Conservation (phyloP, 1,140 invertebrate genomes). For the Aleiodes sp. region DNA sequence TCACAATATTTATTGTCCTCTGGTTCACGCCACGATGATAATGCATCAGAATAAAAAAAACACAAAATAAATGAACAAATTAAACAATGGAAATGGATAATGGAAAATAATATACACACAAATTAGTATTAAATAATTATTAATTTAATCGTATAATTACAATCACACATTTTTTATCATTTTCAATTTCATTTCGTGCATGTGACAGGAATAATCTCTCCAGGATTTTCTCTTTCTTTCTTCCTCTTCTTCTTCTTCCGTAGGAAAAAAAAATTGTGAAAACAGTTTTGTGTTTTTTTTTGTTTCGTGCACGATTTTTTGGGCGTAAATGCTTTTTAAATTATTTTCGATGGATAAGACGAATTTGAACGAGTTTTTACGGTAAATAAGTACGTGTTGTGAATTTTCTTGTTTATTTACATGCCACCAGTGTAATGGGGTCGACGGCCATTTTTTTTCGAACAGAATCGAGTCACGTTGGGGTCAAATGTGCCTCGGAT, state of each 20-base stretch:
- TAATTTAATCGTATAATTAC: constrained; percentile 15
- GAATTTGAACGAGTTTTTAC: background rate
- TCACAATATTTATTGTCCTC: too few relatives aligned
- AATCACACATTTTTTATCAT: constrained; percentile 11
- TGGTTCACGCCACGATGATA: background rate
- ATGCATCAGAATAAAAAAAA: too few relatives aligned
- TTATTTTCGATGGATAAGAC: background rate
- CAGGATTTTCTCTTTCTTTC: too few relatives aligned
- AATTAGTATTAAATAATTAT: constrained; percentile 15
- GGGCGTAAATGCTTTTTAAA: background rate
- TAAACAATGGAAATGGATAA: background rate
- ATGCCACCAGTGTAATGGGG: background rate
- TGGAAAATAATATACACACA: background rate
- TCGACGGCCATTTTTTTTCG: background rate
- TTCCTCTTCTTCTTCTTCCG: background rate
- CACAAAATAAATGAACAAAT: background rate
- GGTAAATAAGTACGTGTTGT: background rate
- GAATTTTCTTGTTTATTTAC: constrained; percentile 4
- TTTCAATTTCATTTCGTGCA: background rate
- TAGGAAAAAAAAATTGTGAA: background rate
- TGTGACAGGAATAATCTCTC: background rate
- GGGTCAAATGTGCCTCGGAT: background rate
- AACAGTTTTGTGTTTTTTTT: too few relatives aligned
- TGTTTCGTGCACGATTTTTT: background rate
- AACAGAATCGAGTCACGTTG: background rate